Evolutionary conservation across 2,888 invertebrate species (phyloP), one percentile per base, ranked within the genome.

Genomic region (Cyaniris semiargus): DNA sequence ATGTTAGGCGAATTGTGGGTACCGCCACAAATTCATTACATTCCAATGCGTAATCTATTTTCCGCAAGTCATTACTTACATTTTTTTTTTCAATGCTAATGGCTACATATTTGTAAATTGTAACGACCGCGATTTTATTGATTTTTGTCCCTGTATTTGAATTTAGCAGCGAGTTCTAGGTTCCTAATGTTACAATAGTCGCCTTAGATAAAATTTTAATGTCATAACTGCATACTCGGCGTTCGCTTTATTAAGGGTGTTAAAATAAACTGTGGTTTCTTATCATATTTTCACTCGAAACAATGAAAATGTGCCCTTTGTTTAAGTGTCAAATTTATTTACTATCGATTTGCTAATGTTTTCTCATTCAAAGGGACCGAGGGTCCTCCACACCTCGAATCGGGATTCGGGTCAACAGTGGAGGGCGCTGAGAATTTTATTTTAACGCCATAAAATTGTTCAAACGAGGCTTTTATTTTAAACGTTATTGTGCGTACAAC

Each of bases 401-500:
- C 66, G 27, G 18, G 66, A 66, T 13, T 66, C 27, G 66, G 27
- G 66, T 66, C 27, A 66, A 31, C 27, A 15, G 66, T 7, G 27
- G 66, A 27, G 66, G 21, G 60, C 13, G 66, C 27, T 15, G 15
- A 66, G 66, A 66, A 66, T 66, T 27, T 66, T 27, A 60, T 66
- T 66, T 66, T 66, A 13, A 21, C 27, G 66, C 27, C 66, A 13
- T 66, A 66, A 66, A 66, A 66, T 15, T 66, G 66, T 66, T 66
- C 27, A 18, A 66, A 66, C 66, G 66, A 66, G 27, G 66, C 15
- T 66, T 66, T 31, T 31, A 27, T 27, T 66, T 66, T 27, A 66
- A 66, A 27, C 7, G 27, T 66, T 66, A 66, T 66, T 66, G 66
- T 66, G 71, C 23, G 77, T 78, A 79, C 78, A 77, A 78, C 77